A percentile compares a stretch with the other conserved stretches of the same genome.
These are phyloP conservation scores for Hemibagrus guttatus DNA, from an alignment of 2,797 vertebrate genomes.

Conservation along the genomic window DNA sequence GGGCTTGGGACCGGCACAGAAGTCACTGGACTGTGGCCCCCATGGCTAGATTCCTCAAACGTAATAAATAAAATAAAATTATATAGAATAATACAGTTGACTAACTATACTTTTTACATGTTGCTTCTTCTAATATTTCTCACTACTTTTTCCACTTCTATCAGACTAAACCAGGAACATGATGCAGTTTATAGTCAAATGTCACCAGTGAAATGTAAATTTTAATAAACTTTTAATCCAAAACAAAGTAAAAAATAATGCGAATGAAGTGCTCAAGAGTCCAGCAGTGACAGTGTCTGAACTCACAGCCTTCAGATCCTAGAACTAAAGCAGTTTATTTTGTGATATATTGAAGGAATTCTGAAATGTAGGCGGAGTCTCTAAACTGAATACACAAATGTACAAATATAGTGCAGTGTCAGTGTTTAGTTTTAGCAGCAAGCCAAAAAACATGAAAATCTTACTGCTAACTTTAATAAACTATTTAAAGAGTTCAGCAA, in stretches of 20 bases:
- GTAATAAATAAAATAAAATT: too few relatives aligned
- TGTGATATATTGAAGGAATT: background rate
- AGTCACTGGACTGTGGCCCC: too few relatives aligned
- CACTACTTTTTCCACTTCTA: background rate
- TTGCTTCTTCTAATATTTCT: background rate
- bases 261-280: background rate
- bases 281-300: background rate
- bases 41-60: too few relatives aligned
- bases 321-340: background rate
- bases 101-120: too few relatives aligned
- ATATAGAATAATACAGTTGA: too few relatives aligned
- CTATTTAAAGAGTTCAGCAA: too few relatives aligned
- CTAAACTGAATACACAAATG: background rate
- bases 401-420: background rate
- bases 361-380: background rate
- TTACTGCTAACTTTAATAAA: too few relatives aligned
- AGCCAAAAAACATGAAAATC: too few relatives aligned
- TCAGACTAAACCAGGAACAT: background rate
- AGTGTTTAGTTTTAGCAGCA: background rate
- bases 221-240: background rate
- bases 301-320: background rate
- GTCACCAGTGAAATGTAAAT: background rate
- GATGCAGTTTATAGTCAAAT: background rate
- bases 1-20: too few relatives aligned
- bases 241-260: background rate